Evolutionary conservation across 2,797 vertebrate species (phyloP).

Genomic region (Cetoscarus ocellatus): DNA sequence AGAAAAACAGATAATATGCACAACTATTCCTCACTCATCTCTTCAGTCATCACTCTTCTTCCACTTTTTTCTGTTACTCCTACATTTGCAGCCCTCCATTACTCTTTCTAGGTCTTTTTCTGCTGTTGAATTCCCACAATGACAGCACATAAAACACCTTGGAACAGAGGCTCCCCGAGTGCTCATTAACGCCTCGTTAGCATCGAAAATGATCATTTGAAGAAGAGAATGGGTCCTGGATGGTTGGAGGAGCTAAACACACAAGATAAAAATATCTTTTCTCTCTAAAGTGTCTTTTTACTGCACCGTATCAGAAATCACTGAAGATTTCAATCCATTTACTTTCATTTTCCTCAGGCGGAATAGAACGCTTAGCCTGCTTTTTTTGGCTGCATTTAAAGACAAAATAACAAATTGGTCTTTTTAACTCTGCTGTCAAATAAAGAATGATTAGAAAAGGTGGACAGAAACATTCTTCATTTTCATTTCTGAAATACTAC

Average conservation of each 20-base stretch:
- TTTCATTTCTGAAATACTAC: background rate
- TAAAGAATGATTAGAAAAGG: constrained; percentile 30
- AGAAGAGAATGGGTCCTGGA: constrained; percentile 51
- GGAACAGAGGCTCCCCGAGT: constrained; percentile 62
- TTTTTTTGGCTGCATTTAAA: constrained; percentile 18
- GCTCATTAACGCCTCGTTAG: constrained; percentile 74
- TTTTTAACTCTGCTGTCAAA: constrained; percentile 8
- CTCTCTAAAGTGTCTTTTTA: constrained; percentile 36
- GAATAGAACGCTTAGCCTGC: constrained; percentile 23
- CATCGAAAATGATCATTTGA: constrained; percentile 59
- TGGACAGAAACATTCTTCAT: constrained; percentile 7
- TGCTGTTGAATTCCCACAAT: constrained; percentile 44
- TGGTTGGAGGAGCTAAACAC: constrained; percentile 50
- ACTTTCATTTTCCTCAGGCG: constrained; percentile 23
- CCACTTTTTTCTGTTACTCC: background rate
- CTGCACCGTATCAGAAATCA: constrained; percentile 14
- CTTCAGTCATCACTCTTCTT: constrained; percentile 37
- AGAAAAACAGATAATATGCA: constrained; percentile 53
- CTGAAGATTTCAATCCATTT: constrained; percentile 41
- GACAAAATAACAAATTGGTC: constrained; percentile 15
- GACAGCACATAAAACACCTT: constrained; percentile 64
- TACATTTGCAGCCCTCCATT: constrained; percentile 27
- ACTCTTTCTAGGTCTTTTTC: constrained; percentile 36
- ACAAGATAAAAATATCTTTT: constrained; percentile 57
- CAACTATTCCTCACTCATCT: constrained; percentile 48